Percentiles rank a stretch among this genome's conserved stretches.
These are phyloP conservation scores for Rapana venosa DNA, from an alignment of 2,888 invertebrate genomes.

Conservation along the genomic window DNA sequence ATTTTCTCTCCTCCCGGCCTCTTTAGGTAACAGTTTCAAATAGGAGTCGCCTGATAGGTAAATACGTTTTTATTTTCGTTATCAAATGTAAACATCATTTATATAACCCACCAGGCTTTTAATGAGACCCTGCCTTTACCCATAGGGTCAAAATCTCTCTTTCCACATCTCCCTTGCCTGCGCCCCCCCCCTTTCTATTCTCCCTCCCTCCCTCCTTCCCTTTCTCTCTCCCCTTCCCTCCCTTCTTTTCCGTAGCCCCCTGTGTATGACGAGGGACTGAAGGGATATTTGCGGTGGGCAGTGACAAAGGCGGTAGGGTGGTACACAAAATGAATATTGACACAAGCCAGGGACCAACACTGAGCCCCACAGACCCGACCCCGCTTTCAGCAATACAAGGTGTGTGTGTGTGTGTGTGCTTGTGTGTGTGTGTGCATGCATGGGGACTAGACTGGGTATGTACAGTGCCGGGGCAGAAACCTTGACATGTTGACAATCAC, in stretches of 20 bases:
- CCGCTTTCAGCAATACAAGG: neutral
- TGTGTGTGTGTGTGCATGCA: neutral
- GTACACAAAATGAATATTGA: constrained; percentile 38
- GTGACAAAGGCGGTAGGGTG: neutral
- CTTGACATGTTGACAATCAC: constrained; percentile 27
- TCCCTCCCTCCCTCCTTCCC: constrained; percentile 31
- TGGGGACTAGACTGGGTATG: neutral
- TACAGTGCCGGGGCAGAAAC: neutral
- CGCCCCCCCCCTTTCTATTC: neutral
- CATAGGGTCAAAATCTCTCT: too few species aligned
- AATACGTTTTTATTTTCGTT: too few species aligned
- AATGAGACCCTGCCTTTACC: neutral
- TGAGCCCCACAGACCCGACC: neutral
- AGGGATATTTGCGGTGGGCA: neutral
- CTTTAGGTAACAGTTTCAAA: too few species aligned
- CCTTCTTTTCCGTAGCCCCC: neutral
- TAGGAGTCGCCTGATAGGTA: too few species aligned
- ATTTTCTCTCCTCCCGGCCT: too few species aligned
- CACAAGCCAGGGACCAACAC: constrained; percentile 22
- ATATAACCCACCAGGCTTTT: neutral
- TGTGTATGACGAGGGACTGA: neutral
- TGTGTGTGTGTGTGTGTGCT: constrained; percentile 23
- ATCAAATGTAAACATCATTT: neutral
- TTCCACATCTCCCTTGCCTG: too few species aligned
- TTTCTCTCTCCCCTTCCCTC: constrained; percentile 41